Conservation (phyloP, 2,888 invertebrate genomes). For the Nowickia ferox region DNA sequence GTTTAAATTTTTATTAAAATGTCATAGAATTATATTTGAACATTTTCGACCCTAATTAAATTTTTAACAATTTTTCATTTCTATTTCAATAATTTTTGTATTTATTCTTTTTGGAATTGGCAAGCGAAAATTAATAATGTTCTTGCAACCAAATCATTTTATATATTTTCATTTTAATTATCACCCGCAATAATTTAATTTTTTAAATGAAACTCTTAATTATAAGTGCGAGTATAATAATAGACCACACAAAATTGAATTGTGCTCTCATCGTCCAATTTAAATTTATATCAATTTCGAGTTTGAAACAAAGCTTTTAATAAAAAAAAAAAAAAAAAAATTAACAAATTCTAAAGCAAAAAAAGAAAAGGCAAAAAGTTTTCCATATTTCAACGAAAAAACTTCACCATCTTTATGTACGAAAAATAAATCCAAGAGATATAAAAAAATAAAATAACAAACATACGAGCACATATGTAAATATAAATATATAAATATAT, state of each 20-base stretch:
- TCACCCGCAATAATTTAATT: not conserved
- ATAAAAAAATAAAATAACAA: constrained; percentile 12
- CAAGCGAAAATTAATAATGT: too few species aligned
- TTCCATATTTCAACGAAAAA: not conserved
- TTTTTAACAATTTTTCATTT: too few species aligned
- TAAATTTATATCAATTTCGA: constrained; percentile 17
- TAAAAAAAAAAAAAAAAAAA: not conserved
- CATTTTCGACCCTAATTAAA: too few species aligned
- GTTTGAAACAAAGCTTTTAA: constrained; percentile 38
- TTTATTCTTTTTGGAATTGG: too few species aligned
- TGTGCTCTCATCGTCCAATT: not conserved
- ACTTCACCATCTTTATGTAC: not conserved
- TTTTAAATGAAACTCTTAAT: not conserved
- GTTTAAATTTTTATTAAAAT: too few species aligned
- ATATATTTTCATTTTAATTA: not conserved
- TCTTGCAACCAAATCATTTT: not conserved
- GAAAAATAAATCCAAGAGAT: not conserved
- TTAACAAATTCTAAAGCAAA: not conserved
- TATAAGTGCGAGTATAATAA: not conserved
- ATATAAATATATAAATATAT: not conserved
- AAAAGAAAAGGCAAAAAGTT: not conserved
- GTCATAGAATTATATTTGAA: too few species aligned
- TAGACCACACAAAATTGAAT: not conserved
- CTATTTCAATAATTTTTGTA: too few species aligned
- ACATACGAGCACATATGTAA: too few species aligned